Evolutionary conservation across 2,797 vertebrate genomes (phyloP).

Genomic region (Epinephelus awoara): DNA sequence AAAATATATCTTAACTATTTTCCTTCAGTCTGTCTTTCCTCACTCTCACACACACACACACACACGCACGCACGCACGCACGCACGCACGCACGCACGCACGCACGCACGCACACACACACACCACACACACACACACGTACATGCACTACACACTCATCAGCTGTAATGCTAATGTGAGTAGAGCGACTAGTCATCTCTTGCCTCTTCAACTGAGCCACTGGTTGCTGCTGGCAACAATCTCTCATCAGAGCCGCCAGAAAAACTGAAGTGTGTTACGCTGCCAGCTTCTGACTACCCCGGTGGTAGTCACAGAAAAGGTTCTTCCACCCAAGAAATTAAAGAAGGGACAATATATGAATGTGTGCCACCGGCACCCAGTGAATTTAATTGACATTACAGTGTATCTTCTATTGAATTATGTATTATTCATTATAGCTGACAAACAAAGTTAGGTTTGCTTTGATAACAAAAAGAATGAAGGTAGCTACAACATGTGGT

Average conservation of each 20-base stretch:
- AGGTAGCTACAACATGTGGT: background rate
- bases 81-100: constrained; percentile 5
- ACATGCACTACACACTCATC: constrained; percentile 29
- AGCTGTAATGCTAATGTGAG: constrained; percentile 50
- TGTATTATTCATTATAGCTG: background rate
- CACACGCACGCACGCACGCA: background rate
- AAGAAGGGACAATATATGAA: background rate
- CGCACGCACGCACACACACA: constrained; percentile 11
- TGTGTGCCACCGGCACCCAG: constrained; percentile 1
- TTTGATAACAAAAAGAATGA: background rate
- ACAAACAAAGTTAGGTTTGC: constrained; percentile 2
- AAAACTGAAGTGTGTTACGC: constrained; percentile 52
- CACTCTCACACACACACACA: background rate
- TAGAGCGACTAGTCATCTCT: constrained; percentile 53
- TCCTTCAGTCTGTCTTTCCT: constrained; percentile 5
- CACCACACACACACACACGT: background rate
- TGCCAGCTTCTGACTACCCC: constrained; percentile 37
- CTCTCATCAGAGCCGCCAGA: constrained; percentile 41
- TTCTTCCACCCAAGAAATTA: constrained; percentile 3
- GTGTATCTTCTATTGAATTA: background rate
- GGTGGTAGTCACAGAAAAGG: background rate
- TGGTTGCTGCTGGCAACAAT: constrained; percentile 68
- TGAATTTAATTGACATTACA: background rate
- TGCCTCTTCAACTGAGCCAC: constrained; percentile 36
- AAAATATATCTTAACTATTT: background rate